Evolutionary conservation across 2,888 invertebrate species (phyloP), one percentile per base, ranked within the genome.

Genomic region (Ametastegia equiseti): DNA sequence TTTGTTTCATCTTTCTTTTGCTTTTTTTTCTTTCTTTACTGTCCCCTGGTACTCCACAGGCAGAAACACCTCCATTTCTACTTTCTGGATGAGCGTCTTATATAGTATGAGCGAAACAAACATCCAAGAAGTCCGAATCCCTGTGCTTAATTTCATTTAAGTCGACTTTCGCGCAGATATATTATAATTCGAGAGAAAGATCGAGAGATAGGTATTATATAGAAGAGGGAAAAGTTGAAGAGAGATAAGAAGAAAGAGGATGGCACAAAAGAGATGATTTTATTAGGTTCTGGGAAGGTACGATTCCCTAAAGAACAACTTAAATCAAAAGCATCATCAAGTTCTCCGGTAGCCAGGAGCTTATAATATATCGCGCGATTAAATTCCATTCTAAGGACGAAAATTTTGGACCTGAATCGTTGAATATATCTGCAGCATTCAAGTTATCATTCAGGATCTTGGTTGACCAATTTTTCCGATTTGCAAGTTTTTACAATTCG

Each of bases 241-340:
- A 33, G n/a, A 5, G 33, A 75, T 13, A 54, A 75, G 33, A 27
- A 15, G 36, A 23, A 19, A 39, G 33, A 9, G 19, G 15, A 13
- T 2, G 27, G 33, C 19, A 36, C 75, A 54, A 75, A 75, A 54
- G 23, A 23, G 50, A 75, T 50, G 36, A 75, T 75, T 75, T 75
- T 33, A 54, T 54, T 36, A 36, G 54, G 54, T 75, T 75, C 75
- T 36, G 54, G 45, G 36, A 75, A 54, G 75, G 33, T 75, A 54
- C 36, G n/a, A 19, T 36, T 36, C 30, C 1, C 33, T 33, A 54
- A 36, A 36, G 36, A 54, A 36, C 36, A 36, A 33, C 33, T 36
- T 13, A n/a, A 50, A 13, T 75, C 54, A 75, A 71, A 71, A 71
- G 71, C 23, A 13, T 71, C 42, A 27, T 71, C 15, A 13, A 71